Evolutionary conservation across 2,797 vertebrate genomes (phyloP), one percentile per base, ranked within the genome.

Genomic region (Nannoperca obscura): DNA sequence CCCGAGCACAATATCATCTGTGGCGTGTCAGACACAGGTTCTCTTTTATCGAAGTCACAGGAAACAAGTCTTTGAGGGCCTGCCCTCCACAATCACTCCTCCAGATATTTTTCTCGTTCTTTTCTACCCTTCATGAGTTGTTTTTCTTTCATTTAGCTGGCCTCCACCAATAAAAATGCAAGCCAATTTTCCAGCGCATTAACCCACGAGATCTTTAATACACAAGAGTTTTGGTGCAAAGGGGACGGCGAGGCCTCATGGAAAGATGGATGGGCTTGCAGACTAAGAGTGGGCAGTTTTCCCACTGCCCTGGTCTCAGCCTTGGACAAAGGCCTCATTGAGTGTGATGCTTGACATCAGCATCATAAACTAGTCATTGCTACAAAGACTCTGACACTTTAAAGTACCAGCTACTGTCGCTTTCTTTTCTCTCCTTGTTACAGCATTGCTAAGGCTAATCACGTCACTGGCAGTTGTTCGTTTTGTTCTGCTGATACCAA

Each of bases 181-280:
- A 96, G 96, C 96, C 97, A 99, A 99, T 99, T 99, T 99, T 99
- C 97, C 98, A 99, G 97, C 95, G 97, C 97, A 98, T 99, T 99
- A 99, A 99, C 97, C 96, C 95, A 84, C 94, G 95, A 97, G 96
- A 97, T 97, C 96, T 97, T 97, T 96, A 95, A 96, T 96, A 97
- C 96, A 95, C 93, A 96, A 93, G 95, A 94, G 94, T 92, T 94
- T 95, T 91, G 87, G 93, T 95, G 94, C 92, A 94, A 91, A 94
- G 95, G 94, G 94, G 96, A 97, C 94, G 95, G 91, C 94, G 40
- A 96, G 93, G 95, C 94, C 93, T 94, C 93, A 90, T 87, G 88
- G 92, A 94, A 98, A 99, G 98, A 99, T 98, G 97, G 97, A 99
- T 98, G 97, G 95, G 95, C 94, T 95, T 97, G 97, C 93, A 88